These are phyloP conservation scores for Thelaira solivaga DNA, from an alignment of 2,888 invertebrate species.

Conservation along the genomic window DNA sequence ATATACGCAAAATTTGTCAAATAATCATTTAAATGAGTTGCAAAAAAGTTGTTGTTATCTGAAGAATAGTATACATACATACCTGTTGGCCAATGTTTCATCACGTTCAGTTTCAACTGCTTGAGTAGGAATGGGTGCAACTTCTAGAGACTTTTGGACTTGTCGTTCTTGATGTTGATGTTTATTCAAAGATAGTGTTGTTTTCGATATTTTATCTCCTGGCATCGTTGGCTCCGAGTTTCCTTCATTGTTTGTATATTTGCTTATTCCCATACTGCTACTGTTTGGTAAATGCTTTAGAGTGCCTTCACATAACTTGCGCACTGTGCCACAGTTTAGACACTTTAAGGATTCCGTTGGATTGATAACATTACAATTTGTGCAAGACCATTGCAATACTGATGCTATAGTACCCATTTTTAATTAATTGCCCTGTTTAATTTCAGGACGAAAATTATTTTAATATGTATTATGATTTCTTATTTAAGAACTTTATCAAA, in stretches of 20 bases:
- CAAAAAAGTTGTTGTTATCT: too few species aligned
- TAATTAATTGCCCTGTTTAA: background rate
- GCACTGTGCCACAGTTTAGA: conserved; percentile 87
- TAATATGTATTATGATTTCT: background rate
- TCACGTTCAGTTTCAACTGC: conserved; percentile 42
- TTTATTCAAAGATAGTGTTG: conserved; percentile 63
- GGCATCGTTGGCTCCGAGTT: conserved; percentile 45
- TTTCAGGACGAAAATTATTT: background rate
- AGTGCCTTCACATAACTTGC: conserved; percentile 76
- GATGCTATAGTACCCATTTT: conserved; percentile 94
- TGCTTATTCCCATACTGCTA: conserved; percentile 40
- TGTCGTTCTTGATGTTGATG: conserved; percentile 61
- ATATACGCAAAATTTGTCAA: background rate
- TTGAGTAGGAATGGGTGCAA: conserved; percentile 31
- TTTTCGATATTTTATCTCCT: conserved; percentile 56
- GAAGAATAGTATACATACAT: conserved; percentile 39
- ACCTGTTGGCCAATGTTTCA: conserved; percentile 56
- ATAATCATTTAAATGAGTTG: background rate
- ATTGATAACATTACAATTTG: conserved; percentile 91
- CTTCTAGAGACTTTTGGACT: conserved; percentile 15
- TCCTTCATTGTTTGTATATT: conserved; percentile 35
- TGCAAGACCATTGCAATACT: conserved; percentile 95
- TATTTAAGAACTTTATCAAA: background rate
- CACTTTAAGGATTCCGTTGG: conserved; percentile 91
- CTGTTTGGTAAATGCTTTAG: conserved; percentile 40